These are phyloP conservation scores for Ylistrum balloti DNA, from an alignment of 1,140 invertebrate genomes.

Conservation along the genomic window DNA sequence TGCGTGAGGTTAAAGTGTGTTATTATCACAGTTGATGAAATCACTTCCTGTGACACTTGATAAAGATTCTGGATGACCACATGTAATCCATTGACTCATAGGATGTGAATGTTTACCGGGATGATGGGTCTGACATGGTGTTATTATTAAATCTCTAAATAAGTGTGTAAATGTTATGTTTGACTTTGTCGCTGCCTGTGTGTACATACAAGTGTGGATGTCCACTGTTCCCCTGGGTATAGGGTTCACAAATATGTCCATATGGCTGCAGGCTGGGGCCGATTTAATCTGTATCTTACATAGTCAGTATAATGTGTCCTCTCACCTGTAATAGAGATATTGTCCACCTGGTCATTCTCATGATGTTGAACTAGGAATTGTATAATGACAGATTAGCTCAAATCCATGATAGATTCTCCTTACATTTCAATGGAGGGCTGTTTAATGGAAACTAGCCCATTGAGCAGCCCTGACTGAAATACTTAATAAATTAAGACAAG, in stretches of 20 bases:
- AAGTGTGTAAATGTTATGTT: conserved; percentile 7
- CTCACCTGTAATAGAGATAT: conserved; percentile 24
- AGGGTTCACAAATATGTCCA: neutral
- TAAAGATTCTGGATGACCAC: neutral
- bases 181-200: conserved; percentile 5
- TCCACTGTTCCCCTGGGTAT: neutral
- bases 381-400: neutral
- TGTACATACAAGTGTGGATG: neutral
- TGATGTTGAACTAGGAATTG: neutral
- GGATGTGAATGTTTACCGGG: neutral
- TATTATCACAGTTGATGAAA: conserved; percentile 14
- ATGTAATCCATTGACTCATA: neutral
- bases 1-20: neutral
- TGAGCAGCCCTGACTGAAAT: neutral
- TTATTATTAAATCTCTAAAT: neutral
- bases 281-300: neutral
- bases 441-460: neutral
- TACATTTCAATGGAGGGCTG: neutral
- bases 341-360: neutral
- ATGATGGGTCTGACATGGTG: neutral
- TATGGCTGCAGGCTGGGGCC: conserved; percentile 12
- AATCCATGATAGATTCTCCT: neutral
- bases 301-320: neutral
- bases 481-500: no score
- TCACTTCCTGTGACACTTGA: neutral